Percentiles rank a stretch among this genome's conserved stretches.
phyloP scores from a whole-genome alignment of 64 coral and sea anemone genomes.

The Stylophora pistillata region DNA sequence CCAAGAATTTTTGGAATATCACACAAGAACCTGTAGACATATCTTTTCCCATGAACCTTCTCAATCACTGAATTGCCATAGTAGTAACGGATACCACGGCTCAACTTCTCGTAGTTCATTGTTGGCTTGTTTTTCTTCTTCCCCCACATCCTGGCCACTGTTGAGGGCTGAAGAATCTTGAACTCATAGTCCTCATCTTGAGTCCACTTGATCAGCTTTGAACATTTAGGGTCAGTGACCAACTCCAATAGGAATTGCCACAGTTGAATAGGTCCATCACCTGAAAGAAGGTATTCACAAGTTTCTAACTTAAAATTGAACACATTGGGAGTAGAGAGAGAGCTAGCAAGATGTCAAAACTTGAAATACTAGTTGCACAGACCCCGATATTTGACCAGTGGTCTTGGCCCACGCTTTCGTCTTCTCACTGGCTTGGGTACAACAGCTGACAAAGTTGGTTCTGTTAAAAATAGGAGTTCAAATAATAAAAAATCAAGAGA shows the following conservation, averaged over 20 bases:
- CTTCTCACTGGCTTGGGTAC: constrained; percentile 16
- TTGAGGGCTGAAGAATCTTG: constrained; percentile 76
- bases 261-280: constrained; percentile 92
- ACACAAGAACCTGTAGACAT: constrained; percentile 95
- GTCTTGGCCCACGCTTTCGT: constrained; percentile 56
- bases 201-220: constrained; percentile 83
- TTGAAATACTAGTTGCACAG: not conserved
- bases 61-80: constrained; percentile 97
- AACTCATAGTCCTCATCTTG: constrained; percentile 93
- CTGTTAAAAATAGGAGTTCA: not conserved
- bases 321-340: too few species aligned
- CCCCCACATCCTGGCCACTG: constrained; percentile 92
- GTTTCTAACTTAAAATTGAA: too few species aligned
- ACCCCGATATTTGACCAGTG: constrained; percentile 68
- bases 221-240: constrained; percentile 10
- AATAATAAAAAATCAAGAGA: not conserved
- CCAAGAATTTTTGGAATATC: constrained; percentile 92
- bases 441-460: not conserved
- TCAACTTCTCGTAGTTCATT: constrained; percentile 98
- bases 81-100: constrained; percentile 95
- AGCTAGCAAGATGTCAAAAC: not conserved
- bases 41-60: constrained; percentile 97
- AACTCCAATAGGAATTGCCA: constrained; percentile 94
- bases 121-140: constrained; percentile 92
- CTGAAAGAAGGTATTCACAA: constrained; percentile 20